A percentile compares a stretch with the other conserved stretches of the same genome.
Conservation (phyloP, 2,797 vertebrate genomes). For the Cossypha caffra region DNA sequence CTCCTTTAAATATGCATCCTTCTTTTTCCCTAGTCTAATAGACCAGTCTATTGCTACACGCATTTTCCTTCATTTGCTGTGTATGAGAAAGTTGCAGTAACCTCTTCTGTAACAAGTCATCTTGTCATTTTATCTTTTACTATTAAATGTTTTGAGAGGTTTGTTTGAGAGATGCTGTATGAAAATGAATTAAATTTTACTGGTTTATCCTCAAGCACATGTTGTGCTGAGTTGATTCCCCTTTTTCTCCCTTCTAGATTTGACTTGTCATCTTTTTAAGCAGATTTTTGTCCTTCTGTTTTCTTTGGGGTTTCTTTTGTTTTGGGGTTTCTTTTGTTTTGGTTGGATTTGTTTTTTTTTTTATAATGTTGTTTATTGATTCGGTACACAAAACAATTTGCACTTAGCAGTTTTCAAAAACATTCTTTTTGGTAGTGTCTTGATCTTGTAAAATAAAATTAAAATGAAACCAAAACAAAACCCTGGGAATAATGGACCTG, state of each 20-base stretch:
- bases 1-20: neutral
- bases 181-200: slow-evolving; percentile 46
- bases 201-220: slow-evolving; percentile 45
- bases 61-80: neutral
- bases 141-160: slow-evolving; percentile 29
- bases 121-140: slow-evolving; percentile 17
- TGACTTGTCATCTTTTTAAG: slow-evolving; percentile 3
- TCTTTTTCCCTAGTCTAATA: neutral
- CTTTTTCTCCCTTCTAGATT: neutral
- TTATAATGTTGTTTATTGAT: neutral
- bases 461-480: neutral
- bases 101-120: neutral
- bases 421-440: neutral
- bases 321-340: too few species aligned
- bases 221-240: neutral
- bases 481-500: neutral
- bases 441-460: neutral
- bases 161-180: slow-evolving; percentile 20
- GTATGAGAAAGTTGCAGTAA: neutral
- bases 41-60: neutral
- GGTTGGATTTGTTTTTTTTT: neutral
- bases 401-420: neutral
- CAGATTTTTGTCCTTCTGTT: neutral
- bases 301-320: neutral
- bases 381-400: neutral